These are phyloP conservation scores for Bursaphelenchus okinawaensis DNA, from an alignment of 2,888 invertebrate species.

Conservation along the genomic window DNA sequence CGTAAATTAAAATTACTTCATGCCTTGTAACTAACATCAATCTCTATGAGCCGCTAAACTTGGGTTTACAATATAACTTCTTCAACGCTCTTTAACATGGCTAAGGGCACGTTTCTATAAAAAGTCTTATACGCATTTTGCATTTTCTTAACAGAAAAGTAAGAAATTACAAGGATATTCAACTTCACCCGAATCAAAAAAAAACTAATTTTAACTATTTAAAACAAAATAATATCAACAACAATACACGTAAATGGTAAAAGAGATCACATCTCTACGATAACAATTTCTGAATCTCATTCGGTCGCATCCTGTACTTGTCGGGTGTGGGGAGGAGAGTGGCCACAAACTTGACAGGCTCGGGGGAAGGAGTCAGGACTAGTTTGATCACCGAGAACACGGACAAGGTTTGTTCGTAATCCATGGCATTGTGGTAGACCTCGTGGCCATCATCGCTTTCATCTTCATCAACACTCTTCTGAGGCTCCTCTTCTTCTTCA, in stretches of 20 bases:
- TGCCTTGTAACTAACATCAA: no score
- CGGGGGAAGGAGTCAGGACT: constrained; percentile 7
- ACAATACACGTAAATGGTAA: not conserved
- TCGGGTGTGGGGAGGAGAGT: constrained; percentile 7
- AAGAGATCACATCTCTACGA: not conserved
- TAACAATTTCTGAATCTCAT: not conserved
- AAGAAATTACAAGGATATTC: no score
- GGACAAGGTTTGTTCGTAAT: constrained; percentile 14
- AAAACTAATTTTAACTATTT: not conserved
- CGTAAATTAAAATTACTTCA: no score
- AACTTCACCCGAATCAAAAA: no score
- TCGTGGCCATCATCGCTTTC: not conserved
- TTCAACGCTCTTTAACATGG: no score
- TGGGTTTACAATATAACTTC: no score
- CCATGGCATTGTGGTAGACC: not conserved
- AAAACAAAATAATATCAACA: not conserved
- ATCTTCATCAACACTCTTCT: not conserved
- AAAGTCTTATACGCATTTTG: no score
- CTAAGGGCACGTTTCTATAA: no score
- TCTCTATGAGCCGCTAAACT: no score
- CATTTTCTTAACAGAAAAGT: no score
- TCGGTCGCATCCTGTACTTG: not conserved
- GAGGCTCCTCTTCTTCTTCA: constrained; percentile 1
- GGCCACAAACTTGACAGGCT: constrained; percentile 11
- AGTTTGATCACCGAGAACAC: constrained; percentile 12